Base-by-base conservation (phyloP, 2,113 vertebrate species). In the Chaetodon auriga region DNA sequence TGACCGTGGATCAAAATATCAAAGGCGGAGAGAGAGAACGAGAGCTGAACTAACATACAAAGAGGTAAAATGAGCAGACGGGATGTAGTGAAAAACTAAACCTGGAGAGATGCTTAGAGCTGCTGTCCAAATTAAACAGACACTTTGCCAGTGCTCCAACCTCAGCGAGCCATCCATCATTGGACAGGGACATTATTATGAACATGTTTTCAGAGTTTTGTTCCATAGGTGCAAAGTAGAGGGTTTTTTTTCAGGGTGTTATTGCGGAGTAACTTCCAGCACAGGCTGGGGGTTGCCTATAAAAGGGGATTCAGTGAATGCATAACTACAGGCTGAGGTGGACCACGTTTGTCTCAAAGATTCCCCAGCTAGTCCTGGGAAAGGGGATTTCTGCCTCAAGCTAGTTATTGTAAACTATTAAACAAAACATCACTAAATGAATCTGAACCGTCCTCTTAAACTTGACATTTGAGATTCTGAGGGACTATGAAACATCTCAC, bases 81-180 rank as follows among this genome's bases (percentile, higher is more conserved):
- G 68, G 65, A 81, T 30, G 6, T 3, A 51, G 82, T 60, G 85
- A 89, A 91, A 92, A 84, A 77, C 54, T 35, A 82, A 78, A 88
- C 72, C 86, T 92, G 91, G 90, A 90, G 72, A 84, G 92, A 89
- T 75, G 86, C 84, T 87, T 68, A 61, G 63, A 75, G 75, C 6
- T 2, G 38, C 62, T 13, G 25, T 94, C 94, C 93, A 95, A 95
- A 58, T 79, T 80, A 93, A 95, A 95, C 92, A 93, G 78, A 90
- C 65, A 74, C 74, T 60, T 35, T 87, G 92, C 93, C 93, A 95
- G 84, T n/a, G 51, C 86, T 83, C 69, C 46, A 62, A n/a, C 80
- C 82, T 87, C 76, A 58, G 61, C 55, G 49, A 85, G 68, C 65
- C 70, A 90, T 94, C 89, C 87, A 88, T 93, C 92, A 90, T 53